Conservation (phyloP, 2,888 invertebrate genomes). For the Idaea biselata region DNA sequence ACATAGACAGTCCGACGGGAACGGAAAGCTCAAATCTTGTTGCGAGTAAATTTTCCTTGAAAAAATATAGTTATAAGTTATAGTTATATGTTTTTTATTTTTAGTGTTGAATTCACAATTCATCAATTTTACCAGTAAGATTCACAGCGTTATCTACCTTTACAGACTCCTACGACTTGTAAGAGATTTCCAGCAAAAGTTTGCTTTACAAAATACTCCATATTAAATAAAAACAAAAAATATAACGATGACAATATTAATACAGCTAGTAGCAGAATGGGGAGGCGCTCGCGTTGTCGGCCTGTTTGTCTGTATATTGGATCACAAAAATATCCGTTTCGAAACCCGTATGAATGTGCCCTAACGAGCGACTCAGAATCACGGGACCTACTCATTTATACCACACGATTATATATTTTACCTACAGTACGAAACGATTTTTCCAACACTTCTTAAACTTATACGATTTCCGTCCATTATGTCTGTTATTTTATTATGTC, state of each 20-base stretch:
- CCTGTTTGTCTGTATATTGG: constrained; percentile 24
- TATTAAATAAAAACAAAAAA: neutral
- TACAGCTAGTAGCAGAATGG: neutral
- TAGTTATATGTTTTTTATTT: too few species aligned
- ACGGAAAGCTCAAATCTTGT: too few species aligned
- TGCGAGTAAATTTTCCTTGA: too few species aligned
- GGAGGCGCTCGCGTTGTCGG: neutral
- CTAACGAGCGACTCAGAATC: constrained; percentile 68
- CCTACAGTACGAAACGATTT: constrained; percentile 25
- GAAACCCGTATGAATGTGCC: constrained; percentile 68
- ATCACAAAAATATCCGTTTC: constrained; percentile 67
- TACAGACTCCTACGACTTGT: too few species aligned
- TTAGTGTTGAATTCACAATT: too few species aligned
- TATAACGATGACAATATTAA: neutral
- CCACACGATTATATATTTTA: constrained; percentile 28
- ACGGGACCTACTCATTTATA: constrained; percentile 32
- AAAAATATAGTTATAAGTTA: too few species aligned
- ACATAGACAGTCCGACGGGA: too few species aligned
- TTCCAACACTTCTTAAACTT: too few species aligned
- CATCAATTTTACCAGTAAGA: too few species aligned
- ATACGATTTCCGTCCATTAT: too few species aligned
- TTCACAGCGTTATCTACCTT: too few species aligned
- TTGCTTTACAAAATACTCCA: neutral
- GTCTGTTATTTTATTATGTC: too few species aligned
- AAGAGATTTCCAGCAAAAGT: neutral